These are phyloP conservation scores for Poecilia picta DNA, from an alignment of 2,797 vertebrate genomes.

Conservation along the genomic window DNA sequence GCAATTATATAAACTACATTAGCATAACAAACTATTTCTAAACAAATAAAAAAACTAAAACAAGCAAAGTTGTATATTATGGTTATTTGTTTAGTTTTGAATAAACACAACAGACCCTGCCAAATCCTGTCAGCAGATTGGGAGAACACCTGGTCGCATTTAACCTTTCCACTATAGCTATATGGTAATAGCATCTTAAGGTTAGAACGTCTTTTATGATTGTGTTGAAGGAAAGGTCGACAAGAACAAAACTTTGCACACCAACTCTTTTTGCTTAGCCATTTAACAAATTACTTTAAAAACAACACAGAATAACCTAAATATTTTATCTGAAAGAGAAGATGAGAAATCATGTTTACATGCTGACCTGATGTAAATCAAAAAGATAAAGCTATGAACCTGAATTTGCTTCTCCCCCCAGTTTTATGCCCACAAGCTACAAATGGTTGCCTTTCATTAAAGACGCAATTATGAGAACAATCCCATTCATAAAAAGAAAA, in stretches of 20 bases:
- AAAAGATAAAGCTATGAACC: background rate
- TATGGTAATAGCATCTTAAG: background rate
- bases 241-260: background rate
- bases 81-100: background rate
- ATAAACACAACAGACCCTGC: background rate
- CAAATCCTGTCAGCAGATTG: background rate
- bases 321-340: background rate
- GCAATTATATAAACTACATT: background rate
- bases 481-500: background rate
- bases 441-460: background rate
- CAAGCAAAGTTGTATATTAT: background rate
- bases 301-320: background rate
- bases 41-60: background rate
- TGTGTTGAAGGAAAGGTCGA: background rate
- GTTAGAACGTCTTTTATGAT: background rate
- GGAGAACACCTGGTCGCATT: background rate
- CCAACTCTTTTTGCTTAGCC: background rate
- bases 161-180: background rate
- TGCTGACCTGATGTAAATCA: background rate
- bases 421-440: slow-evolving; percentile 1
- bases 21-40: background rate
- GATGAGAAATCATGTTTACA: background rate
- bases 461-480: background rate
- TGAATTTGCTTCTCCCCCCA: background rate
- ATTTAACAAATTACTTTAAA: background rate